Conservation (phyloP, 2,888 invertebrate species). For the Branchipolynoe longqiensis region DNA sequence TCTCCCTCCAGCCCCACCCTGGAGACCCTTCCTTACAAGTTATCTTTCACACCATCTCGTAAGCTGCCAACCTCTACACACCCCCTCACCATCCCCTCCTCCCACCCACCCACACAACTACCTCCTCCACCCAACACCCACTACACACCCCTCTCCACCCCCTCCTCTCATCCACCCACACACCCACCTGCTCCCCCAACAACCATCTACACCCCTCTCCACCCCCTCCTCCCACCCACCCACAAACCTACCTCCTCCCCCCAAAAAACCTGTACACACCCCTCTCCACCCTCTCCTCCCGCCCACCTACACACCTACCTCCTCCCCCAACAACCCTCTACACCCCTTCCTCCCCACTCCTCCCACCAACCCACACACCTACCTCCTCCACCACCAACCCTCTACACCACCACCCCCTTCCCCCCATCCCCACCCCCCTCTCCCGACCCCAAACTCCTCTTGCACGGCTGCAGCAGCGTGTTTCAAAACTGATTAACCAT, state of each 20-base stretch:
- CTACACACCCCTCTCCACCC: neutral
- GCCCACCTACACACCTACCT: neutral
- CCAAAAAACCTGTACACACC: neutral
- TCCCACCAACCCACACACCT: neutral
- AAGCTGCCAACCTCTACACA: neutral
- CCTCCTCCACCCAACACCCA: neutral
- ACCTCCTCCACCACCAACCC: neutral
- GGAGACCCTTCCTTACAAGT: no score
- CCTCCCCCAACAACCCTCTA: neutral
- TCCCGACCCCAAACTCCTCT: neutral
- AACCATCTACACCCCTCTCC: neutral
- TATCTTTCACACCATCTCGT: no score
- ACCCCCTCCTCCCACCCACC: neutral
- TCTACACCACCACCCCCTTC: neutral
- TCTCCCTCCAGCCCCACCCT: no score
- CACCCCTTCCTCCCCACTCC: neutral
- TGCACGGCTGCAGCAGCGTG: no score
- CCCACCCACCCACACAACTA: neutral
- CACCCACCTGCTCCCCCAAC: neutral
- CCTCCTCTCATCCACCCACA: neutral
- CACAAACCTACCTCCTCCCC: neutral
- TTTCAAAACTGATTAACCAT: slow-evolving; percentile 42
- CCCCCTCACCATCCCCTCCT: slow-evolving; percentile 4
- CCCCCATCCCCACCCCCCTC: neutral
- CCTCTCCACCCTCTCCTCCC: neutral